These are phyloP conservation scores for Meandrusa payeni DNA, from an alignment of 2,888 invertebrate species.

Conservation along the genomic window DNA sequence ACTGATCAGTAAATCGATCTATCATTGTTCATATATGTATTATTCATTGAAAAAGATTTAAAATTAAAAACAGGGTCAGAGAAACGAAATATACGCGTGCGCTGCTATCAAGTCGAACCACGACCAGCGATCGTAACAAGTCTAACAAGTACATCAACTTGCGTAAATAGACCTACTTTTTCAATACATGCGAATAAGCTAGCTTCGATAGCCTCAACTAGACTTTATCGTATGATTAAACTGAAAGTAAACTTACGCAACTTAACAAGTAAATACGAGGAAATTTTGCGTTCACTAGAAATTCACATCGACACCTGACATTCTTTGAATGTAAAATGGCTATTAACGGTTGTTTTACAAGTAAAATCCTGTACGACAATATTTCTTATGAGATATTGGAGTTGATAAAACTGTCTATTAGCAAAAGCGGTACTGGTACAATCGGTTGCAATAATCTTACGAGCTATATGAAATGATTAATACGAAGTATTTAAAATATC, in stretches of 20 bases:
- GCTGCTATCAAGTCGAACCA: no score
- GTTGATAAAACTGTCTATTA: conserved; percentile 6
- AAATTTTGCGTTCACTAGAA: conserved; percentile 15
- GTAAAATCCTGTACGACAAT: conserved; percentile 6
- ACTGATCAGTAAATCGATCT: no score
- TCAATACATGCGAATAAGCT: conserved; percentile 2
- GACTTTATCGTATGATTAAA: conserved; percentile 2
- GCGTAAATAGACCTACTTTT: conserved; percentile 15
- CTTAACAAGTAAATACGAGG: not conserved
- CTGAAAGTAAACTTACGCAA: conserved; percentile 19
- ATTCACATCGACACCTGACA: conserved; percentile 7
- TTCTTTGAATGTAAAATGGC: not conserved
- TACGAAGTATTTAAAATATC: no score
- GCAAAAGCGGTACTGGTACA: not conserved
- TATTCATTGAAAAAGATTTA: no score
- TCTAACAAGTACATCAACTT: conserved; percentile 11
- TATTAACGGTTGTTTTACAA: conserved; percentile 10
- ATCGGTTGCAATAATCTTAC: no score
- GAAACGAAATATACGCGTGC: no score
- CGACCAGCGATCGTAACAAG: not conserved
- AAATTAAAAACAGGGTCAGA: no score
- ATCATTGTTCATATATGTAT: no score
- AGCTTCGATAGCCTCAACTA: conserved; percentile 2
- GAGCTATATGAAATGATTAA: no score
- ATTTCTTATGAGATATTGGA: conserved; percentile 7